Evolutionary conservation across 2,113 vertebrate species (phyloP), one percentile per base, ranked within the genome.

Genomic region (Halcyon senegalensis): DNA sequence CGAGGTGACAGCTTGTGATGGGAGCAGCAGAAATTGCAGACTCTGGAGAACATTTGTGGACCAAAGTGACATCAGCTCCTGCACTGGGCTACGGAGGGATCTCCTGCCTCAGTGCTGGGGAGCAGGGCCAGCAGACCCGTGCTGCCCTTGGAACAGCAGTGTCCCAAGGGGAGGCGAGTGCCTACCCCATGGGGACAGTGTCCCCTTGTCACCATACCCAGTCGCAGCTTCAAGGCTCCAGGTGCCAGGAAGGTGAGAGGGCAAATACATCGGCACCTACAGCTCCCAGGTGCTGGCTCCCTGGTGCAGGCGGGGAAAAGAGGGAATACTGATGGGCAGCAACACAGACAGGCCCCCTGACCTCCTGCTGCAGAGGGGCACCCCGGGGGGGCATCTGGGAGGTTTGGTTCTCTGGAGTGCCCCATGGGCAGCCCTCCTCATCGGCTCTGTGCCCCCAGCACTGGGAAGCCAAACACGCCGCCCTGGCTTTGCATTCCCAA

Each of bases 391-490:
- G 39, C 10, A 8, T 56, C 33, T 12, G 51, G 58, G 46, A 27
- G 58, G 12, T n/a, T 43, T 28, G 73, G 31, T 10, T 66, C 17
- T 41, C 10, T 10, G 16, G 35, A 24, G 37, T 35, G n/a, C 17
- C 37, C 35, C 7, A 1, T 2, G 43, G 91, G 37, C 69, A 86
- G 10, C 58, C n/a, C 69, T 16, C 33, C 10, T 46, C 2, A 7
- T 9, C 0, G 1, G 46, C 2, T 1, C 78, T 9, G 41, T 62
- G 48, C 11, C n/a, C 69, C 53, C 58, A 1, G 19, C 13, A 17
- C 41, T 1, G 3, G 39, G 43, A 39, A 56, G 55, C 60, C 0
- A 0, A 19, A 11, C 1, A 2, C 1, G 2, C 63, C 4, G 5
- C 39, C 72, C 75, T 4, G 5, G 67, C 72, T 94, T 92, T 87